Base-by-base conservation (phyloP, 2,113 vertebrate genomes). In the Mellivora capensis region DNA sequence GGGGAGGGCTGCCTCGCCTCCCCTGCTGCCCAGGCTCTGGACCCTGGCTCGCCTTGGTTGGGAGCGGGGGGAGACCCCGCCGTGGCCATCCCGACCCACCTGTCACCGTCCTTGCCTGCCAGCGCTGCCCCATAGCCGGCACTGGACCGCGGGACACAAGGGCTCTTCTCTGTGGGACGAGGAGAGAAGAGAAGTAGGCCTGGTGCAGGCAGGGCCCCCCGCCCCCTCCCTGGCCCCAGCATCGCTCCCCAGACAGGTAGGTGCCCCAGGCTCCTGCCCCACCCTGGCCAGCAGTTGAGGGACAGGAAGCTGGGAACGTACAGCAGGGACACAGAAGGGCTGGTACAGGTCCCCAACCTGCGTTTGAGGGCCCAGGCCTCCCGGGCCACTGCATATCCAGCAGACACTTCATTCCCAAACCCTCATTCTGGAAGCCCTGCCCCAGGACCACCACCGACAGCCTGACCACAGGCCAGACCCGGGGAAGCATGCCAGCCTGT, bases 111-210 rank as follows among this genome's bases (percentile, higher is more conserved):
- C 93, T 98, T 96, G 61, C 86, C 95, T 79, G 98, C 96, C 8
- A 92, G 94, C 31, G 29, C 80, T 1, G 34, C 81, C 44, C 96
- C 98, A 0, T 92, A 98, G 97, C 97, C 98, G 79, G 90, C 83
- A 71, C 98, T 21, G 2, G 99, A 98, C 96, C 99, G 99, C 0
- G 98, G 83, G 81, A 96, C 82, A 31, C 98, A 98, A 96, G 98
- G 97, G n/a, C 85, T 98, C 95, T 98, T 99, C 81, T 99, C 99
- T 99, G 98, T 1, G 64, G 90, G 42, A 79, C 12, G 31, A 67
- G 72, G n/a, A 97, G 87, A 96, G 83, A 47, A 59, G 96, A 71
- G 69, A 98, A 77, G 84, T 61, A 34, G 25, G 5, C 77, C 6
- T 20, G 20, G 61, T 37, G 34, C 10, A 6, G 25, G 3, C 20